phyloP scores from a whole-genome alignment of 2,797 vertebrate genomes.

The Falco biarmicus region DNA sequence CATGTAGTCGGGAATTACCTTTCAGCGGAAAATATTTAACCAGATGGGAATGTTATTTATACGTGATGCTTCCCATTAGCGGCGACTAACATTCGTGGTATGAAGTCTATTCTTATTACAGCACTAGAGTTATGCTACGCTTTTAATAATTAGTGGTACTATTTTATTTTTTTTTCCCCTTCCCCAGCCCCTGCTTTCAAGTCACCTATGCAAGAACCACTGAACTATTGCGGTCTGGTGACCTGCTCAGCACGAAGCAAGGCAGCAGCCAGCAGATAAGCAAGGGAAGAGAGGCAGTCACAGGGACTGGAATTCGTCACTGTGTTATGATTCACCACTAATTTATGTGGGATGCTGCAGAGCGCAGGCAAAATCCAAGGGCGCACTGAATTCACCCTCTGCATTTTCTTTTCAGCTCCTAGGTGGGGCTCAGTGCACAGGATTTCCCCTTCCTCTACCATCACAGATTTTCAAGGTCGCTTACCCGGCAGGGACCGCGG shows the following conservation, averaged over 20 bases:
- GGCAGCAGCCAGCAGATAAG: constrained; percentile 42
- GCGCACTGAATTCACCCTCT: not conserved
- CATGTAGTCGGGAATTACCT: not conserved
- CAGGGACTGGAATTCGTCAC: not conserved
- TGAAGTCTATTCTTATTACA: not conserved
- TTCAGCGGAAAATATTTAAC: constrained; percentile 8
- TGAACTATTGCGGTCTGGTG: not conserved
- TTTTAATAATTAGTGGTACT: not conserved
- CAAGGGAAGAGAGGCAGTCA: not conserved
- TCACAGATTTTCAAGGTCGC: not conserved
- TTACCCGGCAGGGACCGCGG: fast-evolving
- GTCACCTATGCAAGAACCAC: not conserved
- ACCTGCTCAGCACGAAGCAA: constrained; percentile 21
- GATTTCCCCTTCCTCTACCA: constrained; percentile 44
- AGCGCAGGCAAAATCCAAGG: not conserved
- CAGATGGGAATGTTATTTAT: constrained; percentile 21
- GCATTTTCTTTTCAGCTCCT: not conserved
- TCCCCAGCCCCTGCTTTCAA: not conserved
- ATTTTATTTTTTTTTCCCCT: not conserved
- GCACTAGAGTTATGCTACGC: not conserved
- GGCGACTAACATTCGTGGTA: not conserved
- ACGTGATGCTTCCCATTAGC: not conserved
- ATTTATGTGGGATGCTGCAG: not conserved
- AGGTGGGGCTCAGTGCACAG: constrained; percentile 49
- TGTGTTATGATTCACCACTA: constrained; percentile 9